Percentiles rank a stretch among this genome's conserved stretches.
Evolutionary conservation across 2,113 vertebrate species (phyloP).

Genomic region (Limanda limanda): DNA sequence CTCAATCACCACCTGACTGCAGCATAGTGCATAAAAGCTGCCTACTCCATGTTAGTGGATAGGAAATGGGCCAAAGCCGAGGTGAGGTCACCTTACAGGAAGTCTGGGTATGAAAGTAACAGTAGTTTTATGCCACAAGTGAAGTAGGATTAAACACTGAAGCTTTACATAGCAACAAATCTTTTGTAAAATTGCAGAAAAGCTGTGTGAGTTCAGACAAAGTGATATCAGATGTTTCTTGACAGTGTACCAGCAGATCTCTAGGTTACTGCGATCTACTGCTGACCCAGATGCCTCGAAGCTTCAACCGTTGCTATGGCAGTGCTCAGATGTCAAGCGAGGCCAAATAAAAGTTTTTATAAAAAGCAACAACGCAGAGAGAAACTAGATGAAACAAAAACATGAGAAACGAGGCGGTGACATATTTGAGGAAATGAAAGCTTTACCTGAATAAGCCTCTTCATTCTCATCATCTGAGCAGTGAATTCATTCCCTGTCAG

Average conservation of each 20-base stretch:
- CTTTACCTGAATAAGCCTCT: slow-evolving; percentile 32
- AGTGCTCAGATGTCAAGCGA: background rate
- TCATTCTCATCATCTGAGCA: slow-evolving; percentile 32
- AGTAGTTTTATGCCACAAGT: background rate
- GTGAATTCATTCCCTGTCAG: slow-evolving; percentile 4
- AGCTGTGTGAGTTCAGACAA: no score
- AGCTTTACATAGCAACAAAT: no score
- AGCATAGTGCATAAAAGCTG: no score
- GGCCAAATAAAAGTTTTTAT: no score
- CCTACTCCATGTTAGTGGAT: no score
- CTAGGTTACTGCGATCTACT: background rate
- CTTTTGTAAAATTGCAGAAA: no score
- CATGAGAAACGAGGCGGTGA: background rate
- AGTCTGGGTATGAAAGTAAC: background rate
- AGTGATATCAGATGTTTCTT: no score
- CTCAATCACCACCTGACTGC: no score
- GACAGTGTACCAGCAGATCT: background rate
- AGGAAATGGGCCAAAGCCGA: no score
- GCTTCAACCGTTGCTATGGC: background rate
- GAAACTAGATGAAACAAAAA: background rate
- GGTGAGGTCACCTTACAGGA: background rate
- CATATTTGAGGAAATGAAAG: slow-evolving; percentile 15
- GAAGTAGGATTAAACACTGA: background rate
- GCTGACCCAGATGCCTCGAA: background rate
- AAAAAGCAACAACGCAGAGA: background rate